Evolutionary conservation across 2,888 invertebrate genomes (phyloP).

Genomic region (Mantis religiosa): DNA sequence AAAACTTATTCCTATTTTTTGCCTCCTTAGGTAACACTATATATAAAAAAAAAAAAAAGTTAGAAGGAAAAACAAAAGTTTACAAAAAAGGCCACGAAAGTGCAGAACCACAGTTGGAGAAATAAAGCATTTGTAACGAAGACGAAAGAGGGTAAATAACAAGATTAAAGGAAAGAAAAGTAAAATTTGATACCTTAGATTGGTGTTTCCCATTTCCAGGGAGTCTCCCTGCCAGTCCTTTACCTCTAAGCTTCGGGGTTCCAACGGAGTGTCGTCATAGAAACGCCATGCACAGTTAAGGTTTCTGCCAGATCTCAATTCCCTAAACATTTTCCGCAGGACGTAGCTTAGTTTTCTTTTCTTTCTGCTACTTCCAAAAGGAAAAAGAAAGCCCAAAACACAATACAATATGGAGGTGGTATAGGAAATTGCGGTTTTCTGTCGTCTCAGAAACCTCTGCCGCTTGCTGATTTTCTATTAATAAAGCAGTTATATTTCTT

Average conservation of each 20-base stretch:
- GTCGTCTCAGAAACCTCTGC: not conserved
- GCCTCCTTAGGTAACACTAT: no score
- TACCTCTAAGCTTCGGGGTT: not conserved
- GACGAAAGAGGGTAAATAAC: not conserved
- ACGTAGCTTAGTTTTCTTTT: not conserved
- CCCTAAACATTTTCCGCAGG: not conserved
- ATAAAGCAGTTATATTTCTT: not conserved
- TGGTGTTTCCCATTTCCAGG: constrained; percentile 5
- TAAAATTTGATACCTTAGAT: not conserved
- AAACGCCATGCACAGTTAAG: not conserved
- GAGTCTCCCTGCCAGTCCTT: not conserved
- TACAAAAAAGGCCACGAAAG: no score
- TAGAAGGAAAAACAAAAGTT: no score
- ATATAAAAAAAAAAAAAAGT: no score
- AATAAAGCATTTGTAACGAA: not conserved
- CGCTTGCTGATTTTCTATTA: not conserved
- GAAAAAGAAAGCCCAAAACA: not conserved
- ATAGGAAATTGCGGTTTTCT: not conserved
- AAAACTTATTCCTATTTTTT: no score
- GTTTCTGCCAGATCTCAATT: not conserved
- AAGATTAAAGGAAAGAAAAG: not conserved
- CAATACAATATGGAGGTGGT: not conserved
- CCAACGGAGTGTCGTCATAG: not conserved
- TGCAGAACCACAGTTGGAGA: no score
- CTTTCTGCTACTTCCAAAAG: not conserved